Conservation (phyloP, 2,797 vertebrate genomes). For the Xerus rutilus region DNA sequence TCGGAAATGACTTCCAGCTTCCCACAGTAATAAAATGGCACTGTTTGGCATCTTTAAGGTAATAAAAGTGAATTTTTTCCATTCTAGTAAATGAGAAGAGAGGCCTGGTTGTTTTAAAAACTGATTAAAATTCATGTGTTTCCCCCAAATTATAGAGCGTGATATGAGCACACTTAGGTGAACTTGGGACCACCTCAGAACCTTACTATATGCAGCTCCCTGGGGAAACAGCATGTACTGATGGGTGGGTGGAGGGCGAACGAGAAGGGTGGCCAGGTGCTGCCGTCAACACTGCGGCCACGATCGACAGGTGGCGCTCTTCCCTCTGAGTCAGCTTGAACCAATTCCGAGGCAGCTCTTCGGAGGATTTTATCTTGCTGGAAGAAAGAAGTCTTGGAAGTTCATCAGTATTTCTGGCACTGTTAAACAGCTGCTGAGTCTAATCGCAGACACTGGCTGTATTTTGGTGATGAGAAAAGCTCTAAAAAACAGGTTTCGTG, state of each 20-base stretch:
- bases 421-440: constrained; percentile 71
- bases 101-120: constrained; percentile 84
- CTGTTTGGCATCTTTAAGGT: constrained; percentile 80
- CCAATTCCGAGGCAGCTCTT: constrained; percentile 3
- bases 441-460: constrained; percentile 65
- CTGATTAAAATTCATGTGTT: constrained; percentile 88
- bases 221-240: constrained; percentile 64
- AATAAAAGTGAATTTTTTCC: constrained; percentile 77
- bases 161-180: constrained; percentile 80
- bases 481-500: constrained; percentile 54
- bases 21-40: constrained; percentile 77
- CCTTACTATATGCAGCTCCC: constrained; percentile 58
- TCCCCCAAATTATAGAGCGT: constrained; percentile 85
- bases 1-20: constrained; percentile 78
- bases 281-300: constrained; percentile 51
- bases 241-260: constrained; percentile 41
- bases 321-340: constrained; percentile 74
- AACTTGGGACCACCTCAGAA: constrained; percentile 79
- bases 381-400: constrained; percentile 47
- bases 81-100: constrained; percentile 85
- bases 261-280: constrained; percentile 68
- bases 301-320: constrained; percentile 85
- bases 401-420: constrained; percentile 67
- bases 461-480: constrained; percentile 62
- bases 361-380: not conserved